These are phyloP conservation scores for Cettia cetti DNA, from an alignment of 2,113 vertebrate species.

Conservation along the genomic window DNA sequence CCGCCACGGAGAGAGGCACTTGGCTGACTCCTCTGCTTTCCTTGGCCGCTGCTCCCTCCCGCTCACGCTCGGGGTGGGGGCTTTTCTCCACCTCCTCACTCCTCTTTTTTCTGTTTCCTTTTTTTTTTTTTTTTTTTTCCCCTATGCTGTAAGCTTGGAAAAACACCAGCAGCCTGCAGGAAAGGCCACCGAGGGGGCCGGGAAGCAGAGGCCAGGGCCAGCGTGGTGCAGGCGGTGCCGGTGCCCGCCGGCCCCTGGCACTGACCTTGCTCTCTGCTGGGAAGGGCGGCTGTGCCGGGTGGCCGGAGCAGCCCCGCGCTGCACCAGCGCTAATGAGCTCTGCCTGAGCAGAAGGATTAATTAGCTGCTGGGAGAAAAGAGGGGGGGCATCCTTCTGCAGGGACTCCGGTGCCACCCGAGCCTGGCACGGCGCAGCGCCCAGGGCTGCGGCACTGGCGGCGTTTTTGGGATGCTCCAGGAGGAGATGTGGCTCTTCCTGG, in stretches of 20 bases:
- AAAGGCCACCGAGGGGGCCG: accelerated
- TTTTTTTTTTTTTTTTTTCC: too few relatives aligned
- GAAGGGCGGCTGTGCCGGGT: neutral
- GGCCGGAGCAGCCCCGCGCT: neutral
- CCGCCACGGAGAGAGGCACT: conserved; percentile 49
- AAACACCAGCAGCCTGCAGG: neutral
- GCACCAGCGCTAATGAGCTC: conserved; percentile 38
- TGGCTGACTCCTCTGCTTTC: conserved; percentile 63
- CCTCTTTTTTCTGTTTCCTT: accelerated
- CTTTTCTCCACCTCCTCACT: neutral
- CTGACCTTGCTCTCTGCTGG: neutral
- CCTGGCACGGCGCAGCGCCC: neutral
- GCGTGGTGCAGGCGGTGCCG: accelerated
- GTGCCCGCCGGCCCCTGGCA: neutral
- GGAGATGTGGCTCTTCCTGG: neutral
- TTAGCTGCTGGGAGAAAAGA: conserved; percentile 9
- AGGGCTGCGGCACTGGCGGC: accelerated
- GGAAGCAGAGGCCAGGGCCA: neutral
- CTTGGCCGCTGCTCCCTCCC: conserved; percentile 23
- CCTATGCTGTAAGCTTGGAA: neutral
- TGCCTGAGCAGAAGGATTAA: conserved; percentile 59
- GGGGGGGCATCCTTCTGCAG: neutral
- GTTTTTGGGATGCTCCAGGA: neutral
- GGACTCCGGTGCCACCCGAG: neutral
- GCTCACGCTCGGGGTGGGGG: neutral